Conservation (phyloP, 1,140 invertebrate genomes). For the Cydia pomonella region DNA sequence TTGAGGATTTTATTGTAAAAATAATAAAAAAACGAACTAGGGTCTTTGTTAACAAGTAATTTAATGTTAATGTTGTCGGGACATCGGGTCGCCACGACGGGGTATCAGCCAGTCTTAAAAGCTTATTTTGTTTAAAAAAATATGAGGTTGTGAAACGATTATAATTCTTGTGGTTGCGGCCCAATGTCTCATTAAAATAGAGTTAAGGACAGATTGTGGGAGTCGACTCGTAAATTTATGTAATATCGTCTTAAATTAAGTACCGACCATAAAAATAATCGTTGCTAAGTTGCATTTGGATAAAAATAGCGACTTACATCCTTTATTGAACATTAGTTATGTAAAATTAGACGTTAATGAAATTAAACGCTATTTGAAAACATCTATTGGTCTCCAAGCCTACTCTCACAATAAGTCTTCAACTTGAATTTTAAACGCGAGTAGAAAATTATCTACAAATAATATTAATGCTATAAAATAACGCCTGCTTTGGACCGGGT, state of each 20-base stretch:
- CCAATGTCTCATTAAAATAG: slow-evolving; percentile 50
- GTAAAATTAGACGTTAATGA: background rate
- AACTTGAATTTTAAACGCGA: slow-evolving; percentile 60
- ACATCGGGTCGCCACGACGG: slow-evolving; percentile 50
- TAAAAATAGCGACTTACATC: background rate
- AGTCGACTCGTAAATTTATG: background rate
- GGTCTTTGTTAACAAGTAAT: slow-evolving; percentile 71
- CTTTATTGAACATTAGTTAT: background rate
- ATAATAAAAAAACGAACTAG: slow-evolving; percentile 70
- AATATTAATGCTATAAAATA: slow-evolving; percentile 55
- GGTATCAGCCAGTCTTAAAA: slow-evolving; percentile 74
- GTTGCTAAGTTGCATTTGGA: background rate
- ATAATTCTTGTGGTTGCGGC: slow-evolving; percentile 54
- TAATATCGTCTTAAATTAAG: background rate
- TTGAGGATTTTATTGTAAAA: slow-evolving; percentile 74
- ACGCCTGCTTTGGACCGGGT: slow-evolving; percentile 68
- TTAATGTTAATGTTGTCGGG: slow-evolving; percentile 59
- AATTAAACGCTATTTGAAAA: background rate
- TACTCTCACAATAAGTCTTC: slow-evolving; percentile 39
- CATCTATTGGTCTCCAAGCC: background rate
- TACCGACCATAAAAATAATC: background rate
- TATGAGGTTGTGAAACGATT: slow-evolving; percentile 75
- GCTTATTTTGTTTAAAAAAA: slow-evolving; percentile 68
- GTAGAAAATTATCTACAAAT: slow-evolving; percentile 64
- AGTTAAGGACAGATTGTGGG: background rate